These are phyloP conservation scores for Telmatherina bonti DNA, from an alignment of 2,797 vertebrate species.

Conservation along the genomic window DNA sequence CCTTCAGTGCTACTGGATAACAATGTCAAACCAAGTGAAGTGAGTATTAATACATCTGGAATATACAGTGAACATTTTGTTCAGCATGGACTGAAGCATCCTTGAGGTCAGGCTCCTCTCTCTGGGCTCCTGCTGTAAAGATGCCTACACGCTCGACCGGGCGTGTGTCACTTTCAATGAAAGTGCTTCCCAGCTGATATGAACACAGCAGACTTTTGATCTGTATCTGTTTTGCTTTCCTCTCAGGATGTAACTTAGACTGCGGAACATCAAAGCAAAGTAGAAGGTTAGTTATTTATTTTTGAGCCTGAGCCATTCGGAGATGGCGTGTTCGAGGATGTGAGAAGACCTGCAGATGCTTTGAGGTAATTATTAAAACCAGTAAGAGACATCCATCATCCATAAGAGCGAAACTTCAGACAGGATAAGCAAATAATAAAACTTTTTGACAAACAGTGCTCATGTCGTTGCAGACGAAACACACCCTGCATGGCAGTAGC, in stretches of 20 bases:
- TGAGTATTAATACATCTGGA: not conserved
- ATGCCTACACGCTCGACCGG: slow-evolving; percentile 16
- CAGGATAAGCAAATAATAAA: not conserved
- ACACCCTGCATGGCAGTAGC: not conserved
- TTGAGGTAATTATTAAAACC: not conserved
- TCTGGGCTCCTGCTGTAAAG: slow-evolving; percentile 12
- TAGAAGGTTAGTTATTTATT: not conserved
- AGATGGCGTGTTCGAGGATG: not conserved
- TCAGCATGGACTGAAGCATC: not conserved
- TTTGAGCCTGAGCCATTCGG: not conserved
- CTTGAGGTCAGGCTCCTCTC: slow-evolving; percentile 1
- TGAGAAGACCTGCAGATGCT: not conserved
- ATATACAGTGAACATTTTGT: not conserved
- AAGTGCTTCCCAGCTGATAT: slow-evolving; percentile 12
- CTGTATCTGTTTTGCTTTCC: not conserved
- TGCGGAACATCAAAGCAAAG: not conserved
- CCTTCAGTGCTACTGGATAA: not conserved
- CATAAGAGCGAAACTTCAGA: not conserved
- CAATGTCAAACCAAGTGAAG: slow-evolving; percentile 9
- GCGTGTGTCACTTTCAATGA: slow-evolving; percentile 7
- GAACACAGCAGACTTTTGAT: slow-evolving; percentile 9
- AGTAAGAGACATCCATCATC: not conserved
- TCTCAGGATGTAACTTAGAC: slow-evolving; percentile 6
- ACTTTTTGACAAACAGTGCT: not conserved
- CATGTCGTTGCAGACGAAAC: not conserved